A percentile compares a stretch with the other conserved stretches of the same genome.
Evolutionary conservation across 2,797 vertebrate species (phyloP).

Genomic region (Limosa lapponica): DNA sequence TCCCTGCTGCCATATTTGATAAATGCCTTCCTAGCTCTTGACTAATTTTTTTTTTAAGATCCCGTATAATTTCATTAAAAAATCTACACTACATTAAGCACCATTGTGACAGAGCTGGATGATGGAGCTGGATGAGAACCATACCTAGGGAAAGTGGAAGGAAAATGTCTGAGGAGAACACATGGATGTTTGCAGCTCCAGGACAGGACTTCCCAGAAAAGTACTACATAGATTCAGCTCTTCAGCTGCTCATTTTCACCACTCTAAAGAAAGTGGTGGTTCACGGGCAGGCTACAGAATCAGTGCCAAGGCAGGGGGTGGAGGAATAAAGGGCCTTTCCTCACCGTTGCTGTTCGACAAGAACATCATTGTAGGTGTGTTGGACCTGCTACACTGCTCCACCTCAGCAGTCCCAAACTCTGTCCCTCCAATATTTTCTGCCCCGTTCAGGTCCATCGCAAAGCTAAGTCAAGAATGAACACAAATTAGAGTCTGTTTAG

Average conservation of each 20-base stretch:
- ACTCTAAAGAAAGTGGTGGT: not conserved
- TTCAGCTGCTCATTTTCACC: not conserved
- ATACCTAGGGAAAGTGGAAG: not conserved
- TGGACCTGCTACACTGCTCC: not conserved
- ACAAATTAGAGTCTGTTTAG: not conserved
- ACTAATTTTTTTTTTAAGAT: not conserved
- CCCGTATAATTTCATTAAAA: not conserved
- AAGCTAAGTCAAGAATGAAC: not conserved
- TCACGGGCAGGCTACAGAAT: not conserved
- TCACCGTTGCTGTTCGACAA: accelerated
- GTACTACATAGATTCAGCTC: not conserved
- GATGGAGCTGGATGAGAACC: not conserved
- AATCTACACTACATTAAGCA: not conserved
- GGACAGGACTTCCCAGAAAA: not conserved
- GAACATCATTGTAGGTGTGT: not conserved
- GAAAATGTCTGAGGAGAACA: not conserved
- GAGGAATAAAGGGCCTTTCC: not conserved
- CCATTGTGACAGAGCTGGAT: not conserved
- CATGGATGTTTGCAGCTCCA: not conserved
- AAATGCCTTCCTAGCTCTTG: not conserved
- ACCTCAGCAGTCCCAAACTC: not conserved
- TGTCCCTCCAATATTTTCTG: not conserved
- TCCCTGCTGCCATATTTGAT: not conserved
- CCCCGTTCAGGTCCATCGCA: not conserved
- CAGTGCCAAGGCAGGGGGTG: accelerated